A percentile compares a stretch with the other conserved stretches of the same genome.
These are phyloP conservation scores for Temnothorax rugatulus DNA, from an alignment of 2,888 invertebrate genomes.

Conservation along the genomic window DNA sequence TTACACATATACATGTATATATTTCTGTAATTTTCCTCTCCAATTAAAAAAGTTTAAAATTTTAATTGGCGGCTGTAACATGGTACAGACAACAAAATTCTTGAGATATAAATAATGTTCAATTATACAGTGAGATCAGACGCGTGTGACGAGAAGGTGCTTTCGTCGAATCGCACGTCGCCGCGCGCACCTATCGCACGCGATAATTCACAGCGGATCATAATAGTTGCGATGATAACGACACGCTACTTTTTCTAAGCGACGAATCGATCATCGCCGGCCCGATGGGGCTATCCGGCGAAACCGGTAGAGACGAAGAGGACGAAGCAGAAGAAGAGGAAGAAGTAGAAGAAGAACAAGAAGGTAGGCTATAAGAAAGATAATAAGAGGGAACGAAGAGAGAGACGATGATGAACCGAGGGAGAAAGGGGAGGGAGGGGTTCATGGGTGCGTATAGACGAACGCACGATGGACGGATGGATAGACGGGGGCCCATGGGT, in stretches of 20 bases:
- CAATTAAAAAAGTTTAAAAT: not conserved
- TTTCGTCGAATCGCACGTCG: constrained; percentile 21
- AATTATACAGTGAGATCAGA: not conserved
- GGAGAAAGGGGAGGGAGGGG: constrained; percentile 9
- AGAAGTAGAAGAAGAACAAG: constrained; percentile 58
- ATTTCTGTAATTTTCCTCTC: not conserved
- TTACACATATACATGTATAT: not conserved
- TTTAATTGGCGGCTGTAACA: not conserved
- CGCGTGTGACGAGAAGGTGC: not conserved
- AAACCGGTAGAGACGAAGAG: constrained; percentile 27
- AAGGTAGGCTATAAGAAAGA: constrained; percentile 65
- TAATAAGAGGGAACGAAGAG: constrained; percentile 70
- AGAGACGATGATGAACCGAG: constrained; percentile 68
- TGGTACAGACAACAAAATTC: not conserved
- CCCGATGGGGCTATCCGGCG: constrained; percentile 51
- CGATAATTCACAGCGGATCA: constrained; percentile 62
- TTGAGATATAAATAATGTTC: not conserved
- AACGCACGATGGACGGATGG: constrained; percentile 77
- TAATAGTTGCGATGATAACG: constrained; percentile 56
- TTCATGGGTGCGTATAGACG: constrained; percentile 61
- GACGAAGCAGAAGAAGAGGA: constrained; percentile 37
- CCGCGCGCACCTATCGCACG: constrained; percentile 58
- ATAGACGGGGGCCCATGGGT: constrained; percentile 56
- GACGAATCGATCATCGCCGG: constrained; percentile 71
- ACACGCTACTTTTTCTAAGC: constrained; percentile 58